Base-by-base conservation (phyloP, 2,888 invertebrate species). In the Hecatera dysodea region DNA sequence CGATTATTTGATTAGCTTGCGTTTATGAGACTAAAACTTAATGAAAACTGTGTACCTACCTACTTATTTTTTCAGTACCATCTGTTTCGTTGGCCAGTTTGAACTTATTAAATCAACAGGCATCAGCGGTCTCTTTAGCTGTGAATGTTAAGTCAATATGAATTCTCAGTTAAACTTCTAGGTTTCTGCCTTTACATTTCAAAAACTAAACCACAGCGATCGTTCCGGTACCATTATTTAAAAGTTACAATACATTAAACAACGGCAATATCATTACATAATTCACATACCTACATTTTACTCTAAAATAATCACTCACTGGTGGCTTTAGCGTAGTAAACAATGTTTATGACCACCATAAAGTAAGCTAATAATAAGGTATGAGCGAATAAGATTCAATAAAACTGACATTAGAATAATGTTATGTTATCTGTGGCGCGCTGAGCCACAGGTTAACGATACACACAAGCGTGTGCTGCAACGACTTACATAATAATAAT, bases 401-500 rank as follows among this genome's bases (percentile, higher is more conserved):
- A 71, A 15, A 57, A 57, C 66, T 33, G 17, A 24, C 33, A 77
- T 80, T 70, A 71, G 64, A 65, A 71, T 65, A 70, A 67, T 67
- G 39, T 75, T 71, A 78, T 75, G 65, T 65, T 63, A 52, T 77
- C 60, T 73, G 24, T 70, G 75, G 60, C 27, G 39, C 8, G 11
- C 12, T 46, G 27, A 11, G 12, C 22, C 19, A 39, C 56, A 52
- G 57, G 55, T 57, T 66, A 73, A 65, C 63, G 53, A 72, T 66
- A 69, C 61, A 55, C 42, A 44, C 42, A 33, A 33, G 61, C 46
- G 50, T 67, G 64, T 64, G 69, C 50, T 63, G 75, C 44, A 70
- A 69, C 50, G 53, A 62, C 56, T 80, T 82, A 80, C 69, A 75
- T 82, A 84, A 83, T 50, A 67, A 55, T 55, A 22, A 69, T 71